phyloP scores from a whole-genome alignment of 2,888 invertebrate genomes.

The Amorpha juglandis region DNA sequence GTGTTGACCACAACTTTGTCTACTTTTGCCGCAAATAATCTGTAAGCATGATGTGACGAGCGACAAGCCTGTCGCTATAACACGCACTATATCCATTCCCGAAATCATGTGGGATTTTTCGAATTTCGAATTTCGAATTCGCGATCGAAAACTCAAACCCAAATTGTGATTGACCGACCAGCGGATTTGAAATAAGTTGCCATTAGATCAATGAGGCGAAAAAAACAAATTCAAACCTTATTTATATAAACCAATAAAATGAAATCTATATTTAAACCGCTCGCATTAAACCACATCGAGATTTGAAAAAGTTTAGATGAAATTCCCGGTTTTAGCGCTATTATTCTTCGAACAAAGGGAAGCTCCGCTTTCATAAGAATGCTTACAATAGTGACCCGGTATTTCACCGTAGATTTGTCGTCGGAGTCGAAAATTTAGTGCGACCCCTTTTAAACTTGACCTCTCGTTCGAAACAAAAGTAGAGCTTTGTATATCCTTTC shows the following conservation, averaged over 20 bases:
- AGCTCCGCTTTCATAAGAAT: conserved; percentile 56
- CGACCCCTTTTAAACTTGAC: conserved; percentile 76
- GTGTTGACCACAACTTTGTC: too few species aligned
- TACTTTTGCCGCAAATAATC: too few species aligned
- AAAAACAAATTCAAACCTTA: too few species aligned
- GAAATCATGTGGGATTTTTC: too few species aligned
- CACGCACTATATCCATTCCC: too few species aligned
- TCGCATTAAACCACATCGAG: conserved; percentile 11
- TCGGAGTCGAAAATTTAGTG: conserved; percentile 68
- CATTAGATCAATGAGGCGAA: too few species aligned
- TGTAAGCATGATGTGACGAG: too few species aligned
- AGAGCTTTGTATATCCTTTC: conserved; percentile 17
- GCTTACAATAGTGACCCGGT: conserved; percentile 57
- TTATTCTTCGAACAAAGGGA: conserved; percentile 33
- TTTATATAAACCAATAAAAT: neutral
- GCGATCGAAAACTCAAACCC: too few species aligned
- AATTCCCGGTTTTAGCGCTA: conserved; percentile 34
- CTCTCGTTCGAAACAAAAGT: conserved; percentile 49
- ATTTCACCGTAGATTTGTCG: conserved; percentile 66
- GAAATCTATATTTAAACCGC: neutral
- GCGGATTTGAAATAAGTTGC: too few species aligned
- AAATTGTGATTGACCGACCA: too few species aligned
- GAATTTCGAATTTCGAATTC: too few species aligned
- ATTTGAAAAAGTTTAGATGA: conserved; percentile 16
- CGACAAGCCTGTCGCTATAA: too few species aligned